phyloP scores from a whole-genome alignment of 1,140 invertebrate species.

The Apis mellifera region Amel_HAv3.1 CM009941.2:14434001-14434500 shows the following conservation, averaged over 20 bases:
- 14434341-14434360: neutral
- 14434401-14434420: neutral
- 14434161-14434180: neutral
- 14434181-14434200: neutral
- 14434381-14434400: slow-evolving; percentile 7
- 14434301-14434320: neutral
- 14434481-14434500: slow-evolving; percentile 65
- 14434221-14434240: neutral
- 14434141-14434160: neutral
- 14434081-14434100: neutral
- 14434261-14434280: neutral
- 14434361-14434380: neutral
- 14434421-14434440: neutral
- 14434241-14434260: neutral
- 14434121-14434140: neutral
- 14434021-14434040: neutral
- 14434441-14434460: neutral
- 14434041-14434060: neutral
- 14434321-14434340: neutral
- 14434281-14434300: slow-evolving; percentile 15
- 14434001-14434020: neutral
- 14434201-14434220: neutral
- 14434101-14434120: neutral
- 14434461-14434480: slow-evolving; percentile 18
- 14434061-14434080: neutral